Evolutionary conservation across 2,113 vertebrate genomes (phyloP).

Genomic region (Rhegmatorhina hoffmannsi): DNA sequence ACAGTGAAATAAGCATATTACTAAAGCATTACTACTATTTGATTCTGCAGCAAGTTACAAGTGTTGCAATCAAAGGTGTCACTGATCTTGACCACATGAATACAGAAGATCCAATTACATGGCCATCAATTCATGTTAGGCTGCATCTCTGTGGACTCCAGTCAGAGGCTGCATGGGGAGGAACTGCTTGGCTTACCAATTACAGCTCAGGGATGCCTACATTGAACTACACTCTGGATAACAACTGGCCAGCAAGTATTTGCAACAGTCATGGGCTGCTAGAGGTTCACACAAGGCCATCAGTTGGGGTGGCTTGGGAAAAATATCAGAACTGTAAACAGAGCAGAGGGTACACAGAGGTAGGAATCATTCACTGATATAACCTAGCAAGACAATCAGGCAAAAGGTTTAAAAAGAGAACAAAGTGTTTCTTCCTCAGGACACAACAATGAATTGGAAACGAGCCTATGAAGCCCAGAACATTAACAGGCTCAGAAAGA

Average conservation of each 20-base stretch:
- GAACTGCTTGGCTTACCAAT: neutral
- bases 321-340: neutral
- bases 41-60: neutral
- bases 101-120: neutral
- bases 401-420: neutral
- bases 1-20: neutral
- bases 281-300: neutral
- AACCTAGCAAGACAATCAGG: neutral
- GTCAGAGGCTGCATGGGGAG: neutral
- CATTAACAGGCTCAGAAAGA: neutral
- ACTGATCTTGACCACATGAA: neutral
- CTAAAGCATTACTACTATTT: neutral
- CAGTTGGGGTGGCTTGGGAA: rapidly evolving
- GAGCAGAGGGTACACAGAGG: neutral
- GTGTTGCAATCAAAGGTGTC: neutral
- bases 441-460: neutral
- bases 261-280: rapidly evolving
- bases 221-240: neutral
- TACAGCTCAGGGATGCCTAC: rapidly evolving
- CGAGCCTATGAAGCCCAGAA: neutral
- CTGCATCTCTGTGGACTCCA: neutral
- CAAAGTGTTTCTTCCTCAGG: neutral
- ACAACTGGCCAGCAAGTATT: neutral
- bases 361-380: neutral
- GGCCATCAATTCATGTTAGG: neutral